A percentile compares a stretch with the other conserved stretches of the same genome.
These are phyloP conservation scores for Acleris holmiana DNA, from an alignment of 2,888 invertebrate genomes.

Conservation along the genomic window DNA sequence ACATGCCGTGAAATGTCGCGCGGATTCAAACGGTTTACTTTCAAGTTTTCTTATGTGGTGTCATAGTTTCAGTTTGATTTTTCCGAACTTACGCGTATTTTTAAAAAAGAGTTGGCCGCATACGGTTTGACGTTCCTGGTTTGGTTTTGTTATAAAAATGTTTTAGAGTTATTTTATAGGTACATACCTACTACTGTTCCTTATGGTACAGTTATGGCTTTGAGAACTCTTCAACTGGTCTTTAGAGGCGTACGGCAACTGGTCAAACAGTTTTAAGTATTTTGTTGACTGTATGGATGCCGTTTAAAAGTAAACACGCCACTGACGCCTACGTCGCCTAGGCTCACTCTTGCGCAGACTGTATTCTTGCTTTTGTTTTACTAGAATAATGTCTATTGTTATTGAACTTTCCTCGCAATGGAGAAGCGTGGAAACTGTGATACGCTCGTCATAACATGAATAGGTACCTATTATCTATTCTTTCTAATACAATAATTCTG, in stretches of 20 bases:
- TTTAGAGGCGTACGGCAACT: conserved; percentile 46
- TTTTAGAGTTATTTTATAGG: too few species aligned
- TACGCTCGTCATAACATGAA: neutral
- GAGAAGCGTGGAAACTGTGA: neutral
- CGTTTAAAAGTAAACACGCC: conserved; percentile 57
- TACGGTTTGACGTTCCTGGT: conserved; percentile 21
- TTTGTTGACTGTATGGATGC: conserved; percentile 48
- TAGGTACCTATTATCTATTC: too few species aligned
- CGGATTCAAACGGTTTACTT: conserved; percentile 70
- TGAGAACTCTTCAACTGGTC: neutral
- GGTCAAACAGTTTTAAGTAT: conserved; percentile 57
- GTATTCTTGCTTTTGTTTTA: conserved; percentile 31
- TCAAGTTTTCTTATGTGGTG: conserved; percentile 73
- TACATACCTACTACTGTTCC: neutral
- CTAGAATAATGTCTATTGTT: conserved; percentile 27
- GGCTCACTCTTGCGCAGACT: conserved; percentile 14
- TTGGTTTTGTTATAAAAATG: conserved; percentile 1
- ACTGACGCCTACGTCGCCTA: conserved; percentile 23
- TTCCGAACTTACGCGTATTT: conserved; percentile 18
- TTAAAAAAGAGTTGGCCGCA: conserved; percentile 26
- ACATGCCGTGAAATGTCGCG: conserved; percentile 52
- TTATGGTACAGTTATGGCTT: neutral
- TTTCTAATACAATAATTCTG: too few species aligned
- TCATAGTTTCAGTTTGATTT: conserved; percentile 66
- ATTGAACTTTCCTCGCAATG: conserved; percentile 14